Evolutionary conservation across 2,888 invertebrate genomes (phyloP), one percentile per base, ranked within the genome.

Genomic region (Heliconius sara): DNA sequence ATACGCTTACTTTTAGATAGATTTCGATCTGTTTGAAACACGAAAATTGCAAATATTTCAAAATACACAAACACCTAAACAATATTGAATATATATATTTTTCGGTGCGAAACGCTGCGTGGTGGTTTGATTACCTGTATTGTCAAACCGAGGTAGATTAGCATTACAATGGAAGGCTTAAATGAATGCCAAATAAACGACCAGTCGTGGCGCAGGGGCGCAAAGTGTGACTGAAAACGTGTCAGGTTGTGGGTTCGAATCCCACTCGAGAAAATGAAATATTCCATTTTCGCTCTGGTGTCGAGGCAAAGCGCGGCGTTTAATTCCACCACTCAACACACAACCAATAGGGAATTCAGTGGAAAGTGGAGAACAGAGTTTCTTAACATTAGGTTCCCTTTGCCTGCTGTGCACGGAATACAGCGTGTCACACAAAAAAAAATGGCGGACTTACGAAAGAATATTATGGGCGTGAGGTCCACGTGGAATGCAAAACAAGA

Each of bases 161-260:
- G 86, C 87, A 88, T 88, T 84, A 89, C 89, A 90, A 91, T 88
- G 85, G 87, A 81, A 83, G 85, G 73, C 82, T 83, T 83, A 86
- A 85, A 82, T 85, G 85, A 89, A 87, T 88, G 84, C 84, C 87
- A 91, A 90, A 91, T 89, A 89, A 86, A 84, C 80, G 19, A 19
- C 7, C 52, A 52, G 52, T 6, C 6, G 19, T 6, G 47, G 47
- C 19, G 5, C 19, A 6, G 16, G 1, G 19, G 52, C 7, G 19
- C 19, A 52, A 52, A 22, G 0, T 52, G 19, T 7, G 19, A 52
- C 2, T 52, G 19, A 0, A 52, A 19, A 0, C 19, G 1, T 6
- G 5, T 19, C 0, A 52, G 19, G 19, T 52, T 7, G 52, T 6
- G 2, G 3, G 19, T 52, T 52, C 52, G 7, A 52, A 52, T 52